phyloP scores from a whole-genome alignment of 2,888 invertebrate species.

The Drosophila histrio region DNA sequence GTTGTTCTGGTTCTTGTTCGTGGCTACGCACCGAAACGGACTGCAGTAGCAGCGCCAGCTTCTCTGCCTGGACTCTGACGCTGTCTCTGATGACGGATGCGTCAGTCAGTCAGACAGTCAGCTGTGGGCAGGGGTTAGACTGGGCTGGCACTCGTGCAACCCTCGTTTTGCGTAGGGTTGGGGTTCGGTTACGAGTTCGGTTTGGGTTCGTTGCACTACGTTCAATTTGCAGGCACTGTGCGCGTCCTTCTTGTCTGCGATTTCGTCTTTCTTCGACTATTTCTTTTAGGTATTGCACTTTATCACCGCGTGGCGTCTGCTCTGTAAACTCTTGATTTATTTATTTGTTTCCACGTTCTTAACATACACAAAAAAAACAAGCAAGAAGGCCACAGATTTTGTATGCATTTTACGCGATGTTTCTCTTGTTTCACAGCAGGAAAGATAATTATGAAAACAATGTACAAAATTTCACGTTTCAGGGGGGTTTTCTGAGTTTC shows the following conservation, averaged over 20 bases:
- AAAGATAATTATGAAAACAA: constrained; percentile 35
- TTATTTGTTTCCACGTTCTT: constrained; percentile 37
- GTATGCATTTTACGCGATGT: constrained; percentile 37
- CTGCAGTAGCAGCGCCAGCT: constrained; percentile 35
- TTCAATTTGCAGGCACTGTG: constrained; percentile 39
- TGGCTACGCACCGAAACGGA: constrained; percentile 42
- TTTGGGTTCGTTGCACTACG: constrained; percentile 69
- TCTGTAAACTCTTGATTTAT: constrained; percentile 23
- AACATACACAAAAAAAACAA: constrained; percentile 29
- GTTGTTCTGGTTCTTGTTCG: constrained; percentile 17
- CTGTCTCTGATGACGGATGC: constrained; percentile 27
- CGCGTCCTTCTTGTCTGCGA: constrained; percentile 26
- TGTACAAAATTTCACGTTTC: constrained; percentile 47
- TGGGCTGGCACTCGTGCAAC: constrained; percentile 36
- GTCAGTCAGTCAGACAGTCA: constrained; percentile 52
- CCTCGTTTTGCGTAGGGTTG: constrained; percentile 40
- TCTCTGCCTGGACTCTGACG: constrained; percentile 26
- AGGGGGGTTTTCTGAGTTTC: constrained; percentile 28
- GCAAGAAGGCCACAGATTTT: constrained; percentile 25
- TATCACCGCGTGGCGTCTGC: constrained; percentile 29
- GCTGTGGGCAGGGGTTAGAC: constrained; percentile 31
- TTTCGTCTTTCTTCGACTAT: constrained; percentile 24
- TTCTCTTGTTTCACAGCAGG: constrained; percentile 23
- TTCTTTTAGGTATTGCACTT: constrained; percentile 34
- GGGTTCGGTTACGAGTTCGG: constrained; percentile 2